These are phyloP conservation scores for Semnopithecus entellus DNA, from an alignment of 2,113 vertebrate genomes.

Conservation along the genomic window DNA sequence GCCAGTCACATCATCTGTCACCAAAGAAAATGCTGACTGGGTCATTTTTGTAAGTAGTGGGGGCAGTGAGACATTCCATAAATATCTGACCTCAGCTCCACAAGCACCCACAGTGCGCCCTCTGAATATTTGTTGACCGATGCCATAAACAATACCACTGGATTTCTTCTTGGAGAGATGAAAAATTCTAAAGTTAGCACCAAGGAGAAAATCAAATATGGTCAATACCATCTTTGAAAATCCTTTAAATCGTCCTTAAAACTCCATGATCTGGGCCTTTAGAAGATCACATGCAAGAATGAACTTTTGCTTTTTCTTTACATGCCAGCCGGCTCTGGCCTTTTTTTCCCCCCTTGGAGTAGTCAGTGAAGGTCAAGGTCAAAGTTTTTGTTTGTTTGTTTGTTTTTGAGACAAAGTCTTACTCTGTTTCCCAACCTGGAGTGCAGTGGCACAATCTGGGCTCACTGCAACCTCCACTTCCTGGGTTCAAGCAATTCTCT, in stretches of 20 bases:
- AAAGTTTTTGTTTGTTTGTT: too few species aligned
- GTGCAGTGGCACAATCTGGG: too few species aligned
- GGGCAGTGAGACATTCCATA: neutral
- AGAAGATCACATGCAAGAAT: neutral
- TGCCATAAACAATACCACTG: fast-evolving
- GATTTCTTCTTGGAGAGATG: neutral
- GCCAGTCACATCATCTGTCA: neutral
- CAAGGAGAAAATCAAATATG: neutral
- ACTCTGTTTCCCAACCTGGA: too few species aligned
- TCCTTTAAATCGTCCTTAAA: neutral
- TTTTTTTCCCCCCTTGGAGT: neutral
- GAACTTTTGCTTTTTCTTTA: neutral
- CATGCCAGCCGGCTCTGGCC: neutral
- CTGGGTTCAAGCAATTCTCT: too few species aligned
- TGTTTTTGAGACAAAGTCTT: too few species aligned
- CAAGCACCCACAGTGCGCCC: neutral
- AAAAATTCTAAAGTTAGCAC: neutral
- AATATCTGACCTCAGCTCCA: neutral
- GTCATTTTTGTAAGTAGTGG: neutral
- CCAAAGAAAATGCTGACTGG: neutral
- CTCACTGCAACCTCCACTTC: too few species aligned
- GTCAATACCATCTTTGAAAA: neutral
- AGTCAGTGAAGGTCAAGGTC: neutral
- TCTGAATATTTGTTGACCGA: neutral
- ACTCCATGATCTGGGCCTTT: neutral